These are phyloP conservation scores for Enoplosus armatus DNA, from an alignment of 2,797 vertebrate species.

Conservation along the genomic window DNA sequence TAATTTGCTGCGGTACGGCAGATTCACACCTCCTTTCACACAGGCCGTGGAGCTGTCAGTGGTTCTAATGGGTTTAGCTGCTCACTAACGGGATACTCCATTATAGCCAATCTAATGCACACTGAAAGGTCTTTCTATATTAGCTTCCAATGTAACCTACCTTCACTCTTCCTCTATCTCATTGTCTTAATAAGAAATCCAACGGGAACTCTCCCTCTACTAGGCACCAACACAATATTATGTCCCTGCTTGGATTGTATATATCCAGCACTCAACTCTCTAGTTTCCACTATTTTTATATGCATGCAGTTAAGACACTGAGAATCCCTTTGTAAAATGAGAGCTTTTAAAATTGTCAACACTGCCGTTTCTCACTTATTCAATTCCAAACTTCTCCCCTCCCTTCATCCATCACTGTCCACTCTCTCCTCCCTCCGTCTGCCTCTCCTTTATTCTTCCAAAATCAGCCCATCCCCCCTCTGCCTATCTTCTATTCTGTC, in stretches of 20 bases:
- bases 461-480: slow-evolving; percentile 57
- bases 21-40: slow-evolving; percentile 75
- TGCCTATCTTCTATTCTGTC: slow-evolving; percentile 50
- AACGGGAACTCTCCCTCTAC: slow-evolving; percentile 13
- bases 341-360: slow-evolving; percentile 57
- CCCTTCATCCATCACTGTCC: slow-evolving; percentile 84
- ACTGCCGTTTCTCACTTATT: slow-evolving; percentile 66
- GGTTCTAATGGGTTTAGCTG: slow-evolving; percentile 69
- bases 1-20: slow-evolving; percentile 72
- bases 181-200: slow-evolving; percentile 35
- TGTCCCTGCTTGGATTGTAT: slow-evolving; percentile 1
- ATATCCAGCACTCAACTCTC: slow-evolving; percentile 2
- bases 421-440: slow-evolving; percentile 78
- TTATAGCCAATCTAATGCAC: slow-evolving; percentile 64
- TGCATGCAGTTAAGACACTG: slow-evolving; percentile 2
- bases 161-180: slow-evolving; percentile 41
- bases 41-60: slow-evolving; percentile 68
- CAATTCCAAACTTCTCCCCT: slow-evolving; percentile 62
- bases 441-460: slow-evolving; percentile 73
- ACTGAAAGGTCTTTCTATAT: slow-evolving; percentile 58
- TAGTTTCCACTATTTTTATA: neutral
- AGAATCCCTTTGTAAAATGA: slow-evolving; percentile 40
- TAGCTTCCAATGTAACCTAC: slow-evolving; percentile 50
- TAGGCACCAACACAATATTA: neutral
- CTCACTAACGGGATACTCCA: slow-evolving; percentile 57